These are phyloP conservation scores for Eupsittula cactorum DNA, from an alignment of 2,113 vertebrate species.

Conservation along the genomic window DNA sequence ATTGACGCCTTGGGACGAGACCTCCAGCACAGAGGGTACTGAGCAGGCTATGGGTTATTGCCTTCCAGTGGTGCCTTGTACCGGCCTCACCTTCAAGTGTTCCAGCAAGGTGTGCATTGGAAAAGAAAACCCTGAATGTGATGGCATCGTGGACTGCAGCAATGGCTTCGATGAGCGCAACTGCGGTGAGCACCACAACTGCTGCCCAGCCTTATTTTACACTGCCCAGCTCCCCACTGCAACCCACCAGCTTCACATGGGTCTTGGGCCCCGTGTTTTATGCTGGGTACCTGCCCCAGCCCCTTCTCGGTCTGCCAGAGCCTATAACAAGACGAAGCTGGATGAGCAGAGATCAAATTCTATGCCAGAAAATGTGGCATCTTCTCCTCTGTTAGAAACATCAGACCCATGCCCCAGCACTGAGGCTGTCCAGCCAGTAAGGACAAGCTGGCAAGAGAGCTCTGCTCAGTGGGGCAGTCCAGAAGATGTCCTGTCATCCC, in stretches of 20 bases:
- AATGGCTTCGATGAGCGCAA: constrained; percentile 80
- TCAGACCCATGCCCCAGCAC: not conserved
- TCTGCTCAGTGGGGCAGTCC: not conserved
- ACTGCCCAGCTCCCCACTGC: not conserved
- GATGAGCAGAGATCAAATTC: not conserved
- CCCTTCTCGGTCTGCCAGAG: not conserved
- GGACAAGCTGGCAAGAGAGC: not conserved
- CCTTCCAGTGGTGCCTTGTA: constrained; percentile 77
- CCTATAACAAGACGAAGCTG: not conserved
- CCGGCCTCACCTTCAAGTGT: constrained; percentile 80
- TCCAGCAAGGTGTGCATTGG: constrained; percentile 78
- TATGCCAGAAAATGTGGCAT: not conserved
- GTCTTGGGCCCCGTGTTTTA: not conserved
- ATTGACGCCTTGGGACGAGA: not conserved
- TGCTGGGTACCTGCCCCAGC: not conserved
- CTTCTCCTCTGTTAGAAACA: not conserved
- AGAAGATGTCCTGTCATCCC: not conserved
- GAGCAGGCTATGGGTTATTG: not conserved
- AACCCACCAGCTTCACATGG: not conserved
- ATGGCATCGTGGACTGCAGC: constrained; percentile 82
- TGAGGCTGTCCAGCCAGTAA: not conserved
- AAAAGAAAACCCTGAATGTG: constrained; percentile 88
- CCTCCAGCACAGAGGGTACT: not conserved
- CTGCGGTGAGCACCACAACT: constrained; percentile 75
- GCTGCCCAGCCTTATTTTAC: not conserved